Evolutionary conservation across 2,888 invertebrate species (phyloP), one percentile per base, ranked within the genome.

Genomic region (Eretmocerus hayati): DNA sequence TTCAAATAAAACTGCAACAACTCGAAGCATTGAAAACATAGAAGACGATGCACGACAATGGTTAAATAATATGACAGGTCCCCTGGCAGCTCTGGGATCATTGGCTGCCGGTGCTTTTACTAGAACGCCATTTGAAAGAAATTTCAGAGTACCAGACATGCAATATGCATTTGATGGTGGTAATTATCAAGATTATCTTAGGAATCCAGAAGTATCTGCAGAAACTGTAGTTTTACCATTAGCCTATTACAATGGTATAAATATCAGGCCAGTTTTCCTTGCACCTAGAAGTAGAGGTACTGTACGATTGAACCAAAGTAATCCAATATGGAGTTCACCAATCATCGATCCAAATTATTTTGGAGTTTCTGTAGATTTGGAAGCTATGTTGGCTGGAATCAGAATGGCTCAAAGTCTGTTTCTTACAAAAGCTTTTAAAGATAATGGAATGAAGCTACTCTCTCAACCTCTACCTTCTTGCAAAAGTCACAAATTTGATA

Each of bases 311-410:
- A 84, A 83, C 58, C 72, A 76, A 1, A 79, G 80, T 0, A 81
- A 90, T 72, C 90, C 90, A 0, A 63, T 81, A 44, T 80, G 78
- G 62, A 84, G 86, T 1, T 76, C 77, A 41, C 90, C 90, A 0
- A 67, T 84, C 46, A 84, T 91, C 55, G 82, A 83, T 60, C 80
- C 90, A 0, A 81, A 81, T 56, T 83, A 81, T 46, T 84, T 83
- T 48, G 77, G 77, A 0, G 77, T 78, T n/a, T 73, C 76, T 57
- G 75, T 79, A 42, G 88, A 89, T 62, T 56, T 84, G 5, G 72
- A 78, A 40, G 73, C 75, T 11, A 74, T 85, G 58, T 67, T 84
- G 15, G 77, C 79, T 58, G 83, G 81, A 1, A 71, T 81, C 22
- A 77, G 77, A 55, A 81, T 79, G 53, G 78, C 75, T 21, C 63